A percentile compares a stretch with the other conserved stretches of the same genome.
Conservation (phyloP, 1,140 invertebrate genomes). For the Mylabris phalerata region DNA sequence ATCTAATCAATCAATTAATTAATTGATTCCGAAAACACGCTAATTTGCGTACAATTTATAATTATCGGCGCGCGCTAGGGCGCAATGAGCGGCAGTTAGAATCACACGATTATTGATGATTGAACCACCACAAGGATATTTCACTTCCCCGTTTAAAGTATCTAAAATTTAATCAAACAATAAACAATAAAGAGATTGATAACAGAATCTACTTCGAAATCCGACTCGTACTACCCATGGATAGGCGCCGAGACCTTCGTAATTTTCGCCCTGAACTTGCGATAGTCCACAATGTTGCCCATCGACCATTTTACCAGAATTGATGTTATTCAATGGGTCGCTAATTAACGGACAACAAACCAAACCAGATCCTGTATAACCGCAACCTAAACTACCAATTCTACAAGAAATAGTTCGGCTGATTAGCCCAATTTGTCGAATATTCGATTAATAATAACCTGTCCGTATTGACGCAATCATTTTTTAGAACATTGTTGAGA, state of each 20-base stretch:
- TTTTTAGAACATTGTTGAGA: slow-evolving; percentile 35
- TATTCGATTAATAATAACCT: slow-evolving; percentile 27
- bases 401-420: slow-evolving; percentile 24
- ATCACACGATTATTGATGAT: slow-evolving; percentile 56
- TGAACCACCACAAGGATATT: slow-evolving; percentile 62
- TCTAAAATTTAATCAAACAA: slow-evolving; percentile 32
- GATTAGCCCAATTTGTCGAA: slow-evolving; percentile 5
- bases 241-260: slow-evolving; percentile 57
- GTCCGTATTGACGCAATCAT: slow-evolving; percentile 35
- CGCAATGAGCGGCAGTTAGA: slow-evolving; percentile 65
- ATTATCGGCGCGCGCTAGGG: slow-evolving; percentile 57
- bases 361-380: slow-evolving; percentile 39
- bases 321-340: slow-evolving; percentile 4
- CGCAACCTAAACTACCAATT: slow-evolving; percentile 40
- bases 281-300: slow-evolving; percentile 51
- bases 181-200: background rate
- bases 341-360: slow-evolving; percentile 41
- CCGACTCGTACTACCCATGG: slow-evolving; percentile 61
- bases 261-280: slow-evolving; percentile 54
- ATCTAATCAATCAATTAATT: slow-evolving; percentile 35
- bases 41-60: slow-evolving; percentile 55
- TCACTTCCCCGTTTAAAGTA: slow-evolving; percentile 54
- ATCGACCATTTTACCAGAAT: slow-evolving; percentile 24
- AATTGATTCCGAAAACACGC: background rate
- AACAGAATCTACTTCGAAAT: slow-evolving; percentile 51